phyloP scores from a whole-genome alignment of 2,113 vertebrate genomes.

The Neodon shergylaensis region DNA sequence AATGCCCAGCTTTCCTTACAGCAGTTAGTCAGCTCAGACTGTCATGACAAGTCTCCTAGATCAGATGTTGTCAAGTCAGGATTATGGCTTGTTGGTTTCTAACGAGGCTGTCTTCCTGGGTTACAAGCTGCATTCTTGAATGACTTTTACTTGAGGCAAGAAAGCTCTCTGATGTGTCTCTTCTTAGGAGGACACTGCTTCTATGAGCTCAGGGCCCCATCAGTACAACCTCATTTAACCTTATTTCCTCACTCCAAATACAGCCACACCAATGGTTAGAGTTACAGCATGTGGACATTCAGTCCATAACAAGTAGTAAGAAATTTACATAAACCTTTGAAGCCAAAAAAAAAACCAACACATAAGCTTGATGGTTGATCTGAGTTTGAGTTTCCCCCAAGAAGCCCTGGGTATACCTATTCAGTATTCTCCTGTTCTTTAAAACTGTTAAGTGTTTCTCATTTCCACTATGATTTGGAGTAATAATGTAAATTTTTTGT shows the following conservation, averaged over 20 bases:
- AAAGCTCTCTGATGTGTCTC: background rate
- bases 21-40: background rate
- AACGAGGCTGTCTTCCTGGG: background rate
- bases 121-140: background rate
- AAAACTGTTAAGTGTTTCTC: background rate
- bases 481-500: conserved; percentile 9
- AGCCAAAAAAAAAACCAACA: background rate
- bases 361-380: background rate
- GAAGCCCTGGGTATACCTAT: background rate
- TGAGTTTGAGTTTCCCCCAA: background rate
- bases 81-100: background rate
- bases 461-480: background rate
- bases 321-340: background rate
- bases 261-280: background rate
- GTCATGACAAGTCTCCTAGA: background rate
- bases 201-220: background rate
- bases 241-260: background rate
- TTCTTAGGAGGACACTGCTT: background rate
- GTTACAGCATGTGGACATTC: background rate
- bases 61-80: background rate
- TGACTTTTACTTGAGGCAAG: background rate
- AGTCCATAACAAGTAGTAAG: background rate
- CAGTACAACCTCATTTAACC: background rate
- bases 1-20: background rate
- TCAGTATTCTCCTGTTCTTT: background rate